phyloP scores from a whole-genome alignment of 2,113 vertebrate species.

The Podiceps cristatus region DNA sequence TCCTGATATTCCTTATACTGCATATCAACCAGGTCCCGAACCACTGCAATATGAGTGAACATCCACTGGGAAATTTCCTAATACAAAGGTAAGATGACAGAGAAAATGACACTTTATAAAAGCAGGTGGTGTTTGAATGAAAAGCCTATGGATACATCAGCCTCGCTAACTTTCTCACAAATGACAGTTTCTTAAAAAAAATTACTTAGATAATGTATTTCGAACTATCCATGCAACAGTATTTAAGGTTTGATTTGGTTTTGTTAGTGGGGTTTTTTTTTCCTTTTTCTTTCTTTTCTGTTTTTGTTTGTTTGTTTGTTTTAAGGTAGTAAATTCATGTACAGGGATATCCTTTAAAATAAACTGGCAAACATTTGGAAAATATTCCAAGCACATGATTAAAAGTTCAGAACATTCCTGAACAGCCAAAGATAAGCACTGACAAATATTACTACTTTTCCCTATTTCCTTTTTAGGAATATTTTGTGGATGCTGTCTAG shows the following conservation, averaged over 20 bases:
- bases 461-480: background rate
- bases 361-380: background rate
- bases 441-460: background rate
- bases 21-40: conserved; percentile 94
- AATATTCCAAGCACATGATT: background rate
- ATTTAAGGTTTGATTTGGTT: background rate
- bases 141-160: background rate
- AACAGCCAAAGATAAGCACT: background rate
- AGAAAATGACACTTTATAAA: background rate
- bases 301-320: too few relatives aligned
- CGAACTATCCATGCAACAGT: background rate
- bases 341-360: background rate
- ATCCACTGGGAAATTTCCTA: conserved; percentile 99
- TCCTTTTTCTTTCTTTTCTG: too few relatives aligned
- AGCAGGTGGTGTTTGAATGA: background rate
- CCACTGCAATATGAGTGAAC: conserved; percentile 98
- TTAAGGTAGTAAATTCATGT: background rate
- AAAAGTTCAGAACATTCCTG: background rate
- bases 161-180: background rate
- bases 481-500: background rate
- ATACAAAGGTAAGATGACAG: background rate
- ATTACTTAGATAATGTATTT: background rate
- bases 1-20: conserved; percentile 98
- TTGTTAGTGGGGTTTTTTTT: background rate
- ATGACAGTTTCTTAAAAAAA: background rate